These are phyloP conservation scores for Peromyscus maniculatus DNA, from an alignment of 2,113 vertebrate species.

Conservation along the genomic window DNA sequence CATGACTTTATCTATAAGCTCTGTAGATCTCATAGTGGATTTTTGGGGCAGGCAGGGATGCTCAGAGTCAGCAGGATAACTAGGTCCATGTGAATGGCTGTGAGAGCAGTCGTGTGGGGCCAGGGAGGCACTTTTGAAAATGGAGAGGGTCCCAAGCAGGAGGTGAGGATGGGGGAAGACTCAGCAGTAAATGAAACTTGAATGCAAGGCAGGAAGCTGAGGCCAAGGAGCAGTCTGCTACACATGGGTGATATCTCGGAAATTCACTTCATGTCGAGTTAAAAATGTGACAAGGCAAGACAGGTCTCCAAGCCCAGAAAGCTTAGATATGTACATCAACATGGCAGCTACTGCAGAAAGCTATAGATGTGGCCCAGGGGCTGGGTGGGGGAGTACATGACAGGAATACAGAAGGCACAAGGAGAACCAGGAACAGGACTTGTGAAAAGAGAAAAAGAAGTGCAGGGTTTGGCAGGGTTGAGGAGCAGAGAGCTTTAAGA, in stretches of 20 bases:
- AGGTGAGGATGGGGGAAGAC: not conserved
- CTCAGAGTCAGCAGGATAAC: not conserved
- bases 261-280: not conserved
- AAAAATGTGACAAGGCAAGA: not conserved
- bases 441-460: not conserved
- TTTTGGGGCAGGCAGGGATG: not conserved
- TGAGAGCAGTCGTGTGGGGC: accelerated
- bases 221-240: not conserved
- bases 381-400: accelerated
- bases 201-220: not conserved
- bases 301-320: accelerated
- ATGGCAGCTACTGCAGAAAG: no score
- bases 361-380: no score
- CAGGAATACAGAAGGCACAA: not conserved
- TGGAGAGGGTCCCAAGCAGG: not conserved
- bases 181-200: not conserved
- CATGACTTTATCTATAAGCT: not conserved
- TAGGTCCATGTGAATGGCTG: accelerated
- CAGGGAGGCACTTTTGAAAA: no score
- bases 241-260: not conserved
- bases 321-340: accelerated
- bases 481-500: not conserved
- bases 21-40: not conserved
- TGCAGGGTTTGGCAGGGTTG: not conserved
- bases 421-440: not conserved